phyloP scores from a whole-genome alignment of 1,140 invertebrate genomes.

The Glomeris maerens region DNA sequence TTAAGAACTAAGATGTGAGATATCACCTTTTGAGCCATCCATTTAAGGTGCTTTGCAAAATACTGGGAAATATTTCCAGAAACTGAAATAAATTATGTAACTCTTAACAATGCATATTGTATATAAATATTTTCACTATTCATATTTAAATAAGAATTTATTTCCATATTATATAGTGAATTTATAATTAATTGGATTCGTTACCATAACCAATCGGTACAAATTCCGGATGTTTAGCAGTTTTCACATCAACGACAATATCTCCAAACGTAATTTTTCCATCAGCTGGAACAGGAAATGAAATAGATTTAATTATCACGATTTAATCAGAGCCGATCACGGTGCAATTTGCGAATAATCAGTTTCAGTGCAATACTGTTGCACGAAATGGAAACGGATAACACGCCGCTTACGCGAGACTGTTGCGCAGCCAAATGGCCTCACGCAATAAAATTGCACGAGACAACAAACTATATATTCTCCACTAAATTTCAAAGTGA shows the following conservation, averaged over 20 bases:
- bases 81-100: constrained; percentile 30
- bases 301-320: not conserved
- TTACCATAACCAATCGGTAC: constrained; percentile 72
- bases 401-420: no score
- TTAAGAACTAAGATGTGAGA: not conserved
- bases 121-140: constrained; percentile 8
- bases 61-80: constrained; percentile 47
- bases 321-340: no score
- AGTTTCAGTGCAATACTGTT: no score
- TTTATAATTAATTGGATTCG: constrained; percentile 29
- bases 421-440: no score
- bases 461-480: no score
- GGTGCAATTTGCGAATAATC: no score
- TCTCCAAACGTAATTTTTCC: constrained; percentile 52
- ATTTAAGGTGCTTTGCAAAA: constrained; percentile 64
- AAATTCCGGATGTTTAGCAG: constrained; percentile 53
- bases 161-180: constrained; percentile 11
- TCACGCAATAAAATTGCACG: no score
- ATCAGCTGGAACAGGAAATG: not conserved
- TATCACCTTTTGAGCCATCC: constrained; percentile 83
- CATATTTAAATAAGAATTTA: constrained; percentile 2
- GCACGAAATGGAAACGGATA: no score
- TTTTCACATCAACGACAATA: constrained; percentile 47
- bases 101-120: constrained; percentile 11
- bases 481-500: no score